A percentile compares a stretch with the other conserved stretches of the same genome.
These are phyloP conservation scores for Marronus borbonicus DNA, from an alignment of 2,888 invertebrate genomes.

Conservation along the genomic window DNA sequence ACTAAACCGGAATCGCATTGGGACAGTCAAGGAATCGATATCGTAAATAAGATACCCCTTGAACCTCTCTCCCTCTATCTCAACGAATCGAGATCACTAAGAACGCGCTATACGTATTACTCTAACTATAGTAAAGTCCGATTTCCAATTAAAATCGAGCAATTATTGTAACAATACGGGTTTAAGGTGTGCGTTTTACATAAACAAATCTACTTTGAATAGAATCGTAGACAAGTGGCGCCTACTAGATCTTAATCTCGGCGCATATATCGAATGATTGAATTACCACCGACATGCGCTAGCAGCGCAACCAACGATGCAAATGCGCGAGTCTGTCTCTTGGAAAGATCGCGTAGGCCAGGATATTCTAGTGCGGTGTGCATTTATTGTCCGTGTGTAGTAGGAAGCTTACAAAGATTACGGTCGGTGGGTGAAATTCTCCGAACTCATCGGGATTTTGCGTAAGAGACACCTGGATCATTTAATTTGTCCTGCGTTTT, in stretches of 20 bases:
- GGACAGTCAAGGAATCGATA: conserved; percentile 42
- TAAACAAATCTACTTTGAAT: conserved; percentile 59
- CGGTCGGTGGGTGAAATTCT: conserved; percentile 8
- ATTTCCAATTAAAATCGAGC: conserved; percentile 58
- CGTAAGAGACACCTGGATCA: background rate
- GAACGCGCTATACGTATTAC: background rate
- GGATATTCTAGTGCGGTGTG: background rate
- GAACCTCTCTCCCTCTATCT: background rate
- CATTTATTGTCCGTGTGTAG: background rate
- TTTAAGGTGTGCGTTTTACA: conserved; percentile 56
- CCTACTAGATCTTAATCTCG: conserved; percentile 60
- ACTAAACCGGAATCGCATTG: background rate
- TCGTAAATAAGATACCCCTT: conserved; percentile 42
- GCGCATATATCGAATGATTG: conserved; percentile 55
- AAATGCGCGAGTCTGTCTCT: conserved; percentile 42
- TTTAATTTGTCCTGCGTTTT: background rate
- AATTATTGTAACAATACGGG: conserved; percentile 58
- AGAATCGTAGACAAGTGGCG: conserved; percentile 59
- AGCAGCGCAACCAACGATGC: conserved; percentile 55
- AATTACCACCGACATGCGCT: conserved; percentile 55
- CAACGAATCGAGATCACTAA: background rate
- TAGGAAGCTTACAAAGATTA: background rate
- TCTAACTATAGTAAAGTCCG: conserved; percentile 20
- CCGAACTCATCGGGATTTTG: background rate
- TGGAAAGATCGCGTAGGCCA: conserved; percentile 50